Evolutionary conservation across 2,113 vertebrate species (phyloP), one percentile per base, ranked within the genome.

Genomic region (Felis chaus): DNA sequence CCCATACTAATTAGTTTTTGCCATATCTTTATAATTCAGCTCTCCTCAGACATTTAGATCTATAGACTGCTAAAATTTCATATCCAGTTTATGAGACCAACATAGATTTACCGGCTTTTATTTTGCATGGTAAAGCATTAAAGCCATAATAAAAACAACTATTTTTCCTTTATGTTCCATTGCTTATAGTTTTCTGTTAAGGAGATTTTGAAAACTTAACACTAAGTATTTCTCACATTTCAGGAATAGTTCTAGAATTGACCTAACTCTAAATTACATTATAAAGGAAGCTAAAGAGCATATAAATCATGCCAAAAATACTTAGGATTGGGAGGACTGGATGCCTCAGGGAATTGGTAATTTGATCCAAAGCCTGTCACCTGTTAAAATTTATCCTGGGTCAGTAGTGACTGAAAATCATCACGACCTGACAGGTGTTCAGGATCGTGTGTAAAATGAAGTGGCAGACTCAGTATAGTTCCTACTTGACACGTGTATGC

Each of bases 241-340:
- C 73, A 97, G 61, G 90, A 96, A 94, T 95, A 74, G 71, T 88
- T 83, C 65, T 48, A 48, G 81, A 94, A 94, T 85, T 94, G 90
- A 92, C 95, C 76, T 91, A 89, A 92, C 90, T 96, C 83, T 98
- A 96, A 97, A 97, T 98, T 96, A 95, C 89, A 87, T 97, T 96
- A 97, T 98, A 81, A 92, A 97, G 94, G 94, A 98, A 98, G 96
- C 97, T 95, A 96, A 98, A 94, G 95, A 97, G 92, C 96, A 96
- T 97, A 97, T 98, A 98, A 98, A 98, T 98, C 97, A 98, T 96
- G 97, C 98, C 98, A 97, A 98, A 98, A 98, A 98, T 98, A 98
- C 97, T 98, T 98, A 96, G 96, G 95, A 96, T 97, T 68, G 95
- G 97, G 95, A 97, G 95, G 88, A 92, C 87, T 89, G 80, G 90